Evolutionary conservation across 2,888 invertebrate species (phyloP), one percentile per base, ranked within the genome.

Genomic region (Tridacna gigas): DNA sequence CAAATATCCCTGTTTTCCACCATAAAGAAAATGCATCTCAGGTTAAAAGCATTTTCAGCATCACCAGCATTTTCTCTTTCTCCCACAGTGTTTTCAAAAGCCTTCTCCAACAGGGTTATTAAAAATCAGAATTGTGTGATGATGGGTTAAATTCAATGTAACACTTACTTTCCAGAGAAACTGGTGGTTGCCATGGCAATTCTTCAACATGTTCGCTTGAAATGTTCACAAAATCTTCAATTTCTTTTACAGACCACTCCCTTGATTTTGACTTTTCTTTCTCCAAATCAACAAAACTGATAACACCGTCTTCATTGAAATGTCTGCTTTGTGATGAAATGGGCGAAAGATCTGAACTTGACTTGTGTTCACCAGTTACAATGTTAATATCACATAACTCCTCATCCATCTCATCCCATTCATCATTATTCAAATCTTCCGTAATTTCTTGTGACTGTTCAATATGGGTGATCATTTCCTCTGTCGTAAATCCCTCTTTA

Each of bases 151-250:
- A 25, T 20, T 65, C 65, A 22, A 25, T 18, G 5, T 22, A 22
- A 65, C 13, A 76, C 83, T 77, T 82, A 88, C 88, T 80, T 66
- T 78, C 60, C 28, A 86, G 71, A 18, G 82, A 79, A 25, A 88
- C 71, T 47, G 88, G 84, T 63, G 85, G 71, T 74, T 69, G 56
- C 75, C 79, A 82, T 20, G 26, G 45, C n/a, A 61, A 73, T 61
- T 82, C 79, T 15, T 80, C 86, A 25, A 80, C 77, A 20, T 81
- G 83, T 25, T 82, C 85, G 26, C 76, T 74, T 13, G 81, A 71
- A 22, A 86, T 77, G 48, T 86, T 81, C 11, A 79, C 80, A 77
- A 86, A 86, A 28, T 86, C 86, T 45, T 81, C 83, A 28, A 83
- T 81, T 56, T 86, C 86, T 25, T 77, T 79, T 12, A 63, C 61